Evolutionary conservation across 2,113 vertebrate species (phyloP).

Genomic region (Danio rerio): GRCz12tu NC_133195.1:43057501-43058000

Average conservation of each 20-base stretch:
- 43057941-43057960: neutral
- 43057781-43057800: neutral
- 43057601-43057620: neutral
- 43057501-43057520: neutral
- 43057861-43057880: conserved; percentile 8
- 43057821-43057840: neutral
- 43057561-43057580: conserved; percentile 2
- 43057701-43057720: conserved; percentile 3
- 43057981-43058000: conserved; percentile 9
- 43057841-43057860: conserved; percentile 15
- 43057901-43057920: neutral
- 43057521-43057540: neutral
- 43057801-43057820: neutral
- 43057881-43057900: neutral
- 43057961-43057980: neutral
- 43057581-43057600: neutral
- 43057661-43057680: neutral
- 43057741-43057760: conserved; percentile 15
- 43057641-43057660: neutral
- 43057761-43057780: neutral
- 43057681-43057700: neutral
- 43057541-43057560: neutral
- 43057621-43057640: no score
- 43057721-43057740: neutral
- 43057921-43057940: neutral